Evolutionary conservation across 1,140 invertebrate genomes (phyloP), one percentile per base, ranked within the genome.

Genomic region (Rhyacophila brunnea): DNA sequence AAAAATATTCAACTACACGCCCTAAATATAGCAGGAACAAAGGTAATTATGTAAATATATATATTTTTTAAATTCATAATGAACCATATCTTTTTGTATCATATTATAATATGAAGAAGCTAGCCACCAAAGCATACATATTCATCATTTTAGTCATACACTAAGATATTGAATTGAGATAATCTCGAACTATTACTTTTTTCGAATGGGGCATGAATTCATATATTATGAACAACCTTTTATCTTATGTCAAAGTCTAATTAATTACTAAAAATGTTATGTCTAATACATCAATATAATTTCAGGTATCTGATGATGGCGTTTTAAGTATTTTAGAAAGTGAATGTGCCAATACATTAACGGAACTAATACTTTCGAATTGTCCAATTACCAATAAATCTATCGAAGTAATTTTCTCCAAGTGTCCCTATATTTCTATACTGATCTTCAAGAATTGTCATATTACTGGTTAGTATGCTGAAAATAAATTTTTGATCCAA

Each of bases 221-320:
- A n/a, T n/a, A n/a, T n/a, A n/a, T n/a, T n/a, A n/a, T n/a, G n/a
- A n/a, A n/a, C n/a, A n/a, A n/a, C n/a, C n/a, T n/a, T n/a, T n/a
- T n/a, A n/a, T n/a, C n/a, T n/a, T n/a, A n/a, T n/a, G n/a, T n/a
- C n/a, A n/a, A n/a, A n/a, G n/a, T n/a, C n/a, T n/a, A n/a, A n/a
- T n/a, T n/a, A n/a, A n/a, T n/a, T n/a, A n/a, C n/a, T n/a, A n/a
- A n/a, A n/a, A n/a, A n/a, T n/a, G n/a, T n/a, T n/a, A n/a, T n/a
- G n/a, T n/a, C n/a, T n/a, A n/a, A n/a, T 28, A 28, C 23, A 40
- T 13, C 11, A 11, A 13, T 13, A 40, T 6, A 40, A 40, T 62
- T 52, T 20, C 49, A 62, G 60, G 47, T 62, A 51, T 49, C 60
- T 20, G 54, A 62, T 42, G 35, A 34, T 28, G 60, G 48, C 1